Percentiles rank a stretch among this genome's conserved stretches.
These are phyloP conservation scores for Staurois parvus DNA, from an alignment of 2,797 vertebrate species.

Conservation along the genomic window DNA sequence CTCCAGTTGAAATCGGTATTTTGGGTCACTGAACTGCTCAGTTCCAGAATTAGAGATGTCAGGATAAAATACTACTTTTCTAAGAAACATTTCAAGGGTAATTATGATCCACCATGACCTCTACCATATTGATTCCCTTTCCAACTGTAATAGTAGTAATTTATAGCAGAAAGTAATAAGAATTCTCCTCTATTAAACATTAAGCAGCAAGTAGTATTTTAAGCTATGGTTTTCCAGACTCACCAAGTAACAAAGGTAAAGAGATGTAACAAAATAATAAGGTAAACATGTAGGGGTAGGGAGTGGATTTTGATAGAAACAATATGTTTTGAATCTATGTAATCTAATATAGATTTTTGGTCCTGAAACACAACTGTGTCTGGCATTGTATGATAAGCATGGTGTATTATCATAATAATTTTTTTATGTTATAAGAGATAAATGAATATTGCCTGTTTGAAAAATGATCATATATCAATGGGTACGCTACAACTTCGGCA, in stretches of 20 bases:
- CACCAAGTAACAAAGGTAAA: not conserved
- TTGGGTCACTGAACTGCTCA: constrained; percentile 7
- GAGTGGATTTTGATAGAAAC: too few species aligned
- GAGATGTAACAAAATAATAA: not conserved
- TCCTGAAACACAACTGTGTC: too few species aligned
- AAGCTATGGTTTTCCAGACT: not conserved
- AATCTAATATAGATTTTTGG: too few species aligned
- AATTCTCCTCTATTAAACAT: constrained; percentile 13
- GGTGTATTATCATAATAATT: too few species aligned
- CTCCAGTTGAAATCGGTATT: constrained; percentile 2
- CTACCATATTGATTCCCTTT: constrained; percentile 38
- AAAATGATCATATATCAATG: too few species aligned
- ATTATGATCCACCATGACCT: constrained; percentile 26
- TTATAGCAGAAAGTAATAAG: not conserved
- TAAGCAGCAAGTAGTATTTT: not conserved
- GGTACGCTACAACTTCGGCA: too few species aligned
- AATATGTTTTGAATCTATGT: too few species aligned
- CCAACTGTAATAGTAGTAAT: constrained; percentile 12
- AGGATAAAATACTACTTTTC: constrained; percentile 15
- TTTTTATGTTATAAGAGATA: too few species aligned
- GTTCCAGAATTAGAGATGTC: constrained; percentile 25
- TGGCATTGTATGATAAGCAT: too few species aligned
- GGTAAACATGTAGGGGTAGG: not conserved
- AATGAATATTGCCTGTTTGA: too few species aligned
- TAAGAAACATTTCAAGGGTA: constrained; percentile 14